Base-by-base conservation (phyloP, 1,140 invertebrate species). In the Papilio polytes region DNA sequence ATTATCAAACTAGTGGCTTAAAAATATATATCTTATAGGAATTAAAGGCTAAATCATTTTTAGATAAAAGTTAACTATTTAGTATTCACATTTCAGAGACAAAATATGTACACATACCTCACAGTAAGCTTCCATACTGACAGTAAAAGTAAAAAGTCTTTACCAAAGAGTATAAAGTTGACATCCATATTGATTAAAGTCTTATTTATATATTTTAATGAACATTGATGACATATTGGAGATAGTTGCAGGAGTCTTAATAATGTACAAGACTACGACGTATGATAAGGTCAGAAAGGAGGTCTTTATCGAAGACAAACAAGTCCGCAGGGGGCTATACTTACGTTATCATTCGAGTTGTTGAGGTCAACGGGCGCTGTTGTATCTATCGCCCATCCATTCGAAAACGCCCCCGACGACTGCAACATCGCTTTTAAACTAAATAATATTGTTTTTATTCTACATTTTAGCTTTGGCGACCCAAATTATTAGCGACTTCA, bases 341-440 rank as follows among this genome's bases (percentile, higher is more conserved):
- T 94, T 94, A 94, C 93, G 84, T 92, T 94, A 93, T 94, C 92
- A 59, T 74, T 87, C 26, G 88, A 81, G 78, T 80, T 87, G 82
- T 89, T 86, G 82, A 88, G 92, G 89, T 94, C 93, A 93, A 91
- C 87, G 48, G 92, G 91, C 83, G 88, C 86, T 48, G 90, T 81
- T 22, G 93, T 94, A 85, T 94, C 93, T 82, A 92, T 94, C 81
- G 93, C 91, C 93, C 93, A 94, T 81, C 93, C 93, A 86, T 94
- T 93, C 70, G 90, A 86, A 85, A 87, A 91, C 78, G 84, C 85
- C 82, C 81, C 84, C 77, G 86, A 46, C 74, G 85, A 83, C 86
- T 91, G 85, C 87, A 90, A 87, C 92, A 92, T 94, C 81, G 87
- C 87, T 78, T 56, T 63, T 78, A 78, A 78, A 56, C 77, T 78